These are phyloP conservation scores for Coenonympha glycerion DNA, from an alignment of 2,888 invertebrate species.

Conservation along the genomic window DNA sequence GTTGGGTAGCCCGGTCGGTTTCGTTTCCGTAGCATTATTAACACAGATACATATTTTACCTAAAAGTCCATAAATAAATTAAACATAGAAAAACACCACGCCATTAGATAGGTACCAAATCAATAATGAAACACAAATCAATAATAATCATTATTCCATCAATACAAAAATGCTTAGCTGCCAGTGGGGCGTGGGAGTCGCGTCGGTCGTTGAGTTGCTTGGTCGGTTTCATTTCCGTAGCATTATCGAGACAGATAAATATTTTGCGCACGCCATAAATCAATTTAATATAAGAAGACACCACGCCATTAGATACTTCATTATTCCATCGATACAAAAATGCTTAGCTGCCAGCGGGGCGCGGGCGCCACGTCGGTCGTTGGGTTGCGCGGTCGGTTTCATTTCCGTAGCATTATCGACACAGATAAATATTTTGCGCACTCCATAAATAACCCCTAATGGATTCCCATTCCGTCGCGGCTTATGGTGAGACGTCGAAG, in stretches of 20 bases:
- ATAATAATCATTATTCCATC: no score
- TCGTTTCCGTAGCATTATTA: conserved; percentile 67
- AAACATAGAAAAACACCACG: no score
- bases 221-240: conserved; percentile 54
- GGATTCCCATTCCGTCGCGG: conserved; percentile 57
- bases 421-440: conserved; percentile 72
- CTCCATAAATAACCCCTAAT: conserved; percentile 72
- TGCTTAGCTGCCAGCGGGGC: conserved; percentile 21
- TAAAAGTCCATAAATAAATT: conserved; percentile 72
- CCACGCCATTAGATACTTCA: no score
- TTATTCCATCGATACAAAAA: no score
- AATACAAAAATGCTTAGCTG: conserved; percentile 27
- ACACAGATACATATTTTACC: conserved; percentile 71
- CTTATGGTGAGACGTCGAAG: conserved; percentile 29
- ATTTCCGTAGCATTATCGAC: conserved; percentile 67
- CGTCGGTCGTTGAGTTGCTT: no score
- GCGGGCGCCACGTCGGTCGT: no score
- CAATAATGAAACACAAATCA: no score
- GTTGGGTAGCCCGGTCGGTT: no score
- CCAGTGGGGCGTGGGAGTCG: conserved; percentile 6
- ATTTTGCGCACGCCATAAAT: conserved; percentile 72
- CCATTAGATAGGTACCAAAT: no score
- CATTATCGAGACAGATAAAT: conserved; percentile 71
- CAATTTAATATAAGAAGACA: no score
- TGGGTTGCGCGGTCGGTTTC: conserved; percentile 43